Evolutionary conservation across 1,140 invertebrate genomes (phyloP).

Genomic region (Doryteuthis pealeii): DNA sequence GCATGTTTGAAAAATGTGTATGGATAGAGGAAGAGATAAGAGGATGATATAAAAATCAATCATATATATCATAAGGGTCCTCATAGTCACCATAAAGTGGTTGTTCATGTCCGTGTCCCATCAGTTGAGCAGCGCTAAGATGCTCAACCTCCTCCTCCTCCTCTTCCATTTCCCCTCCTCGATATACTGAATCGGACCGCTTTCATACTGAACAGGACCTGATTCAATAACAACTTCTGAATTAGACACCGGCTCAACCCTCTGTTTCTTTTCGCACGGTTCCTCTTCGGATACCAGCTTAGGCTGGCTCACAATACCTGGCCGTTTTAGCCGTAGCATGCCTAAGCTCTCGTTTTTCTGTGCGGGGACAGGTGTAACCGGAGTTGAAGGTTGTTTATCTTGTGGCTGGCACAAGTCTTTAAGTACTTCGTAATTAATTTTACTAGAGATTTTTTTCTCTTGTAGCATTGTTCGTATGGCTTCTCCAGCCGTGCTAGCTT

Average conservation of each 20-base stretch:
- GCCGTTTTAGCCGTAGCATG: neutral
- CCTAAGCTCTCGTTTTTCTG: neutral
- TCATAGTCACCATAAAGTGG: neutral
- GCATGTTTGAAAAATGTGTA: too few relatives aligned
- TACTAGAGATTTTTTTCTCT: constrained; percentile 91
- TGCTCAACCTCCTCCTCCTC: constrained; percentile 49
- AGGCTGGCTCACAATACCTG: neutral
- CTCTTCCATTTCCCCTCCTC: constrained; percentile 50
- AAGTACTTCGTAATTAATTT: constrained; percentile 97
- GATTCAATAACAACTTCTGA: constrained; percentile 20
- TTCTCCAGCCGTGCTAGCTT: constrained; percentile 81
- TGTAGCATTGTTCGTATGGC: constrained; percentile 93
- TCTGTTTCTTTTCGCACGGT: constrained; percentile 19
- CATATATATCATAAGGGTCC: constrained; percentile 10
- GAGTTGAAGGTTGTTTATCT: constrained; percentile 4
- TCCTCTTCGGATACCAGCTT: neutral
- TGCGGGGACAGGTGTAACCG: neutral
- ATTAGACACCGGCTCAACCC: constrained; percentile 27
- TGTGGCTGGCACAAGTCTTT: constrained; percentile 68
- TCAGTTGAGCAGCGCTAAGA: constrained; percentile 62
- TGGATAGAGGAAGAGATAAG: too few relatives aligned
- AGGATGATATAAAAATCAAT: neutral
- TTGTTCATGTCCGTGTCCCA: constrained; percentile 53
- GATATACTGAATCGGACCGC: constrained; percentile 53
- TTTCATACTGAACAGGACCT: constrained; percentile 25